phyloP scores from a whole-genome alignment of 2,113 vertebrate species.

The Shinisaurus crocodilurus region DNA sequence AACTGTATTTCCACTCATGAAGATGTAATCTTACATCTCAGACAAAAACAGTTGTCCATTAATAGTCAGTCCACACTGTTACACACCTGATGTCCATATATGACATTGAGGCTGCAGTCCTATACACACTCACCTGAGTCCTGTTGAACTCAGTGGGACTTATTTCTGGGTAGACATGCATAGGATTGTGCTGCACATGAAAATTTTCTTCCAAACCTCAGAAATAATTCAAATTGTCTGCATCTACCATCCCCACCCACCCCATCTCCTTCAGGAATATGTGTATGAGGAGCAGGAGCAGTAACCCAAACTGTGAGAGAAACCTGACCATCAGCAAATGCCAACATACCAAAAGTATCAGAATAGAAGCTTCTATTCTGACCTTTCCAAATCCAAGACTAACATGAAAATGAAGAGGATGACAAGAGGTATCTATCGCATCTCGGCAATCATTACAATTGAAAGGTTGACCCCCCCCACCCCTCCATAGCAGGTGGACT shows the following conservation, averaged over 20 bases:
- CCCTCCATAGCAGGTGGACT: slow-evolving; percentile 62
- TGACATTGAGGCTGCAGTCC: background rate
- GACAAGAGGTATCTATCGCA: slow-evolving; percentile 55
- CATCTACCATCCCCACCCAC: background rate
- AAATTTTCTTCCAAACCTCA: background rate
- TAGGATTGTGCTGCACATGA: background rate
- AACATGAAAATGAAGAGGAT: slow-evolving; percentile 46
- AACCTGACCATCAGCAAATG: background rate
- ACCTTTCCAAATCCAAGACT: slow-evolving; percentile 48
- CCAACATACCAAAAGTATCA: background rate
- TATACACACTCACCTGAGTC: no score
- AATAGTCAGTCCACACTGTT: background rate
- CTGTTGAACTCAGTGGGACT: background rate
- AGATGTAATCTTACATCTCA: background rate
- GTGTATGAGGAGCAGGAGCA: background rate
- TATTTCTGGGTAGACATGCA: background rate
- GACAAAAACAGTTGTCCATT: background rate
- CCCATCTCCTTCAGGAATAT: background rate
- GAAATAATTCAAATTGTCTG: background rate
- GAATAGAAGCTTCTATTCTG: slow-evolving; percentile 26
- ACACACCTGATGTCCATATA: no score
- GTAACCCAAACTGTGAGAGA: background rate
- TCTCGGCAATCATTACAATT: slow-evolving; percentile 54
- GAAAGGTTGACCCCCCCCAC: slow-evolving; percentile 49
- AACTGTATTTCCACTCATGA: background rate